These are phyloP conservation scores for Coenobita brevimanus DNA, from an alignment of 1,140 invertebrate species.

Conservation along the genomic window DNA sequence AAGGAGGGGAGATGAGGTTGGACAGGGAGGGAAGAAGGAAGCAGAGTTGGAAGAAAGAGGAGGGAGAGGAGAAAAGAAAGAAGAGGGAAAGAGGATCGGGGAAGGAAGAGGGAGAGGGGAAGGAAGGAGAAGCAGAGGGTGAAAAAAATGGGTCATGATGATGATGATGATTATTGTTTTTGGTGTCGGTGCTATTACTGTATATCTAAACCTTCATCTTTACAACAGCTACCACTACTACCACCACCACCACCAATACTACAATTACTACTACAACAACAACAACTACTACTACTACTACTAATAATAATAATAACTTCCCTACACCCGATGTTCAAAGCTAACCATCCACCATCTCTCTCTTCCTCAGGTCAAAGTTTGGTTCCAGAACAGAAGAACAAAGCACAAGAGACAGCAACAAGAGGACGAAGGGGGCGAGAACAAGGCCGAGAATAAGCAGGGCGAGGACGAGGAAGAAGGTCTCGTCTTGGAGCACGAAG, in stretches of 20 bases:
- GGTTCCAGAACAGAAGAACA: slow-evolving; percentile 98
- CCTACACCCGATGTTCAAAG: neutral
- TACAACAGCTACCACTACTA: too few relatives aligned
- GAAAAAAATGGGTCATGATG: neutral
- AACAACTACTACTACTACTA: too few relatives aligned
- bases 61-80: neutral
- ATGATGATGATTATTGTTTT: too few relatives aligned
- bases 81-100: neutral
- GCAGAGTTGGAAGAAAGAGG: neutral
- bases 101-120: neutral
- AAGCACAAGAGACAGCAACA: slow-evolving; percentile 98
- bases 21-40: too few relatives aligned
- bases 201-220: too few relatives aligned
- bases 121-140: neutral
- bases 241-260: too few relatives aligned
- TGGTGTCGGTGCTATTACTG: too few relatives aligned
- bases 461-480: slow-evolving; percentile 46
- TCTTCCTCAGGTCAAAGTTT: slow-evolving; percentile 93
- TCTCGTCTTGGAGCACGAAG: slow-evolving; percentile 57
- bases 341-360: neutral
- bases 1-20: neutral
- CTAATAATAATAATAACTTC: too few relatives aligned
- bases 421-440: slow-evolving; percentile 85
- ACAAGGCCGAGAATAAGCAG: slow-evolving; percentile 35
- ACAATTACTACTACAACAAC: too few relatives aligned